phyloP scores from a whole-genome alignment of 2,797 vertebrate species.

The Brachyalestes nurse region DNA sequence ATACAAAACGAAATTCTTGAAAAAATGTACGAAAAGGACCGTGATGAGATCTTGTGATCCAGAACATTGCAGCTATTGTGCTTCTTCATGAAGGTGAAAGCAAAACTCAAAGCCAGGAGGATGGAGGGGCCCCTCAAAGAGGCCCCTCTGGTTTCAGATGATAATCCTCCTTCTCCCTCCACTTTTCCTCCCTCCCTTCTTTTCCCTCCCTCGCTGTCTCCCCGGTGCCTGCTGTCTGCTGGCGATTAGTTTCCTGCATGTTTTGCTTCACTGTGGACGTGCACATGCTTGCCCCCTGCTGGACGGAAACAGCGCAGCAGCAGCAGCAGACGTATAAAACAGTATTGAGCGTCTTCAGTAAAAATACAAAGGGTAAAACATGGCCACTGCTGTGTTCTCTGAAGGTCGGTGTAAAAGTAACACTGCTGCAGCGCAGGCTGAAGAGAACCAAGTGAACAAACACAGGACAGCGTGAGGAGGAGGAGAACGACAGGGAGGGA shows the following conservation, averaged over 20 bases:
- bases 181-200: not conserved
- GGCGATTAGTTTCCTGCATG: constrained; percentile 52
- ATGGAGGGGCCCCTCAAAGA: not conserved
- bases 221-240: constrained; percentile 32
- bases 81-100: constrained; percentile 1
- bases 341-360: not conserved
- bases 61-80: constrained; percentile 14
- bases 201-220: not conserved
- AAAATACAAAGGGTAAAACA: not conserved
- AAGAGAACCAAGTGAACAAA: not conserved
- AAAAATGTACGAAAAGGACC: not conserved
- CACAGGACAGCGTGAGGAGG: not conserved
- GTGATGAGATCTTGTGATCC: not conserved
- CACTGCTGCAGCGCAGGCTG: not conserved
- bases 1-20: not conserved
- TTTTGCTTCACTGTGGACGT: constrained; percentile 10
- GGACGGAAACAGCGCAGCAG: constrained; percentile 1
- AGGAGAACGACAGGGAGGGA: not conserved
- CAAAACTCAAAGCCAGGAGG: not conserved
- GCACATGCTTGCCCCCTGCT: constrained; percentile 40
- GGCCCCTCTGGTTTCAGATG: constrained; percentile 25
- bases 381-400: no score
- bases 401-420: no score
- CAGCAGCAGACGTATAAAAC: not conserved
- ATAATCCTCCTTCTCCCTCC: constrained; percentile 4